phyloP scores from a whole-genome alignment of 30 jellyfish, hydroid and myxozoan genomes.

The Hydractinia symbiolongicarpus region DNA sequence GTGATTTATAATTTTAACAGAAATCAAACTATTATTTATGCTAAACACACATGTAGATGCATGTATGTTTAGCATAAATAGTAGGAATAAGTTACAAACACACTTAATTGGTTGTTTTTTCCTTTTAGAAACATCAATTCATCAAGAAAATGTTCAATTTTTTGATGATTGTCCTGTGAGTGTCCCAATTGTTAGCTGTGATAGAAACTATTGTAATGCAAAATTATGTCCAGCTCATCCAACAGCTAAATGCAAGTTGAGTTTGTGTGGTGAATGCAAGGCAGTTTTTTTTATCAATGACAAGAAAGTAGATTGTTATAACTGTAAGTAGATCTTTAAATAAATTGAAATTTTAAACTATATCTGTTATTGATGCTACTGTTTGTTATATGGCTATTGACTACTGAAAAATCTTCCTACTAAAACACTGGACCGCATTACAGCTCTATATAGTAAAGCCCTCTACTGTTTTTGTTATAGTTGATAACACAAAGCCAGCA shows the following conservation, averaged over 20 bases:
- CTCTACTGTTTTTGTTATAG: too few species aligned
- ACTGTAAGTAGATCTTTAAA: neutral
- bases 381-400: too few species aligned
- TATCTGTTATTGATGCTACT: too few species aligned
- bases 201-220: constrained; percentile 36
- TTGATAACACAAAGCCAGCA: too few species aligned
- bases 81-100: neutral
- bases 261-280: constrained; percentile 59
- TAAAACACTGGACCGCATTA: too few species aligned
- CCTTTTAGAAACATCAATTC: neutral
- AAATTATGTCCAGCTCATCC: constrained; percentile 52
- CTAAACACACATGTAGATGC: too few species aligned
- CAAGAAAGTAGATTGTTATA: constrained; percentile 42
- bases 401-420: too few species aligned
- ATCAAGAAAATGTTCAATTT: too few species aligned
- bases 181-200: constrained; percentile 45
- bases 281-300: constrained; percentile 51
- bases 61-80: too few species aligned
- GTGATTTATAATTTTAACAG: neutral
- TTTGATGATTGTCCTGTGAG: constrained; percentile 16
- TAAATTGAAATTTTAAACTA: neutral
- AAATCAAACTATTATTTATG: too few species aligned
- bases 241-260: constrained; percentile 50
- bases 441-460: too few species aligned
- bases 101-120: neutral